Base-by-base conservation (phyloP, 2,888 invertebrate species). In the Drosophila vallismaia region DNA sequence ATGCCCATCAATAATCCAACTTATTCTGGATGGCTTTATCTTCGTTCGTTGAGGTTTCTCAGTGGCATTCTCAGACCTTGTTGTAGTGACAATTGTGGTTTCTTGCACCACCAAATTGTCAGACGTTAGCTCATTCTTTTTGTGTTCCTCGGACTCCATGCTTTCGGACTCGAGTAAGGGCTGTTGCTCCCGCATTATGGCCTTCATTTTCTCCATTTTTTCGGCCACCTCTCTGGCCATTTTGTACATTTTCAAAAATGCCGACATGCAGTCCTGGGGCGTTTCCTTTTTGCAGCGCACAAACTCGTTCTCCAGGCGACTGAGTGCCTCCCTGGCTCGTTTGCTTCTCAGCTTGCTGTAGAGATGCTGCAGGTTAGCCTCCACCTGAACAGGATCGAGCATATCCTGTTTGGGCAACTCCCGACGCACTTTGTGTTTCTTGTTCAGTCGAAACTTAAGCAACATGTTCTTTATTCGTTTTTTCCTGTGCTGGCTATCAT, bases 161-260 rank as follows among this genome's bases (percentile, higher is more conserved):
- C 82, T 82, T 12, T 24, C 38, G 0, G 88, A 79, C 2, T 48
- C 63, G 3, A 87, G 4, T 6, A 68, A 8, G 8, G 77, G 45
- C 48, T 88, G 86, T 40, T 81, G 91, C 9, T 86, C 89, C 12
- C 76, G 77, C 24, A 91, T 88, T 19, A 91, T 81, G 7, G 75
- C 79, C 53, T 89, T 88, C 90, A 91, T 90, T 72, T 86, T 88
- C 14, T 89, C 86, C 81, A 91, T 84, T 74, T 88, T 88, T 42
- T 89, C 85, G 38, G 84, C 86, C 1, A 92, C 86, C n/a, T 90
- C 89, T 45, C 83, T 88, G 33, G 88, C 89, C 62, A 91, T 75
- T 19, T 89, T 77, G 54, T 90, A 90, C 88, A 92, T 88, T 51
- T 88, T 86, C 50, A 78, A 63, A 58, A 90, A 92, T 5, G 86